phyloP scores from a whole-genome alignment of 2,113 vertebrate genomes.

The Lamprologus sp. region DNA sequence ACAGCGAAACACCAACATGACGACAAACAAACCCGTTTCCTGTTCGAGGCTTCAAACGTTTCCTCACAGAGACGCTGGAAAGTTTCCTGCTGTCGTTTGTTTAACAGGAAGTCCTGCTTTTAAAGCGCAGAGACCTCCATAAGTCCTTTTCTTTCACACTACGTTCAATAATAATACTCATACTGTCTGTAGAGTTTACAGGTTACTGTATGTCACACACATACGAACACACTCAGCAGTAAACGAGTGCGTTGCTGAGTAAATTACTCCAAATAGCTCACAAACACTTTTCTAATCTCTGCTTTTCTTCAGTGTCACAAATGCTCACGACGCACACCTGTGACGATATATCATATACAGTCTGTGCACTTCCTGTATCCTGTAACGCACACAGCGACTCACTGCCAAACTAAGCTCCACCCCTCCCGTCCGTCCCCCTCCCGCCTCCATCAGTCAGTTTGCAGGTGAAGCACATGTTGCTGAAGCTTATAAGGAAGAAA shows the following conservation, averaged over 20 bases:
- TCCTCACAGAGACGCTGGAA: neutral
- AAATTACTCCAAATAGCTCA: neutral
- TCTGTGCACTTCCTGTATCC: neutral
- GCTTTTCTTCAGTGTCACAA: neutral
- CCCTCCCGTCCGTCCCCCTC: neutral
- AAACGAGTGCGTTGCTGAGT: neutral
- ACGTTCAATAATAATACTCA: neutral
- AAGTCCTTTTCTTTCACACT: neutral
- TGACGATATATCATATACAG: neutral
- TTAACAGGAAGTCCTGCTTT: neutral
- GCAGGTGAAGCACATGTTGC: neutral
- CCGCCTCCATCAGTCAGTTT: neutral
- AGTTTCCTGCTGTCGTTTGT: neutral
- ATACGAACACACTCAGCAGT: neutral
- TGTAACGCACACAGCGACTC: neutral
- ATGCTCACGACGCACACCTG: neutral
- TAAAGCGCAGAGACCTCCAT: neutral
- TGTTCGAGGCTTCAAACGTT: neutral
- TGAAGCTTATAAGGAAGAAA: neutral
- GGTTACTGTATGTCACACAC: neutral
- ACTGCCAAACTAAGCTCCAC: conserved; percentile 16
- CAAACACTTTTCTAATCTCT: neutral
- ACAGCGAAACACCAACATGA: neutral
- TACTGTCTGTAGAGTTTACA: neutral
- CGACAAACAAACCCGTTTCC: neutral